Evolutionary conservation across 2,113 vertebrate species (phyloP).

Genomic region (Mionectes macconnelli): DNA sequence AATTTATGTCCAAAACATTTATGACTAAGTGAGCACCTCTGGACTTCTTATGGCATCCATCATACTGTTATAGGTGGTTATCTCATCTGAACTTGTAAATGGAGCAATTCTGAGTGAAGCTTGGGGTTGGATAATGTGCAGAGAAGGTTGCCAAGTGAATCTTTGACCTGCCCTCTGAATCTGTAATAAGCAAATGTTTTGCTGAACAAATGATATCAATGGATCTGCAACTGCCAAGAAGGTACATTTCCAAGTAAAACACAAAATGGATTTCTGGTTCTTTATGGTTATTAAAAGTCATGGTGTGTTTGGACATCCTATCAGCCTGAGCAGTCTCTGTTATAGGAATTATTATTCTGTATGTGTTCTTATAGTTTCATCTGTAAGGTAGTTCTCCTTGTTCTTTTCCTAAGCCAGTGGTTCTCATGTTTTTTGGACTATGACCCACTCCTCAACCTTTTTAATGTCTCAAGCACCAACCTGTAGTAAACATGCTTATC

Average conservation of each 20-base stretch:
- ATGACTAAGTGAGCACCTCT: background rate
- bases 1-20: background rate
- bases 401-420: background rate
- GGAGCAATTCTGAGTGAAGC: background rate
- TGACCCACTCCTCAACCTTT: background rate
- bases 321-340: background rate
- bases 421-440: background rate
- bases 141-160: conserved; percentile 9
- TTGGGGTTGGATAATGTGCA: background rate
- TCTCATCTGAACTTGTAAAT: background rate
- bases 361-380: background rate
- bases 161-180: background rate
- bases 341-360: background rate
- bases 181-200: conserved; percentile 2
- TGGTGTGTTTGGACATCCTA: background rate
- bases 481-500: background rate
- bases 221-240: background rate
- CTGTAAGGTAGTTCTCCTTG: background rate
- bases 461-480: background rate
- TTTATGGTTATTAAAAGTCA: background rate
- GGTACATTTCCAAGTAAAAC: conserved; percentile 11
- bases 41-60: background rate
- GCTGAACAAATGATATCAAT: background rate
- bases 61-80: background rate
- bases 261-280: background rate